phyloP scores from a whole-genome alignment of 1,140 invertebrate species.

The Eumeta japonica region DNA sequence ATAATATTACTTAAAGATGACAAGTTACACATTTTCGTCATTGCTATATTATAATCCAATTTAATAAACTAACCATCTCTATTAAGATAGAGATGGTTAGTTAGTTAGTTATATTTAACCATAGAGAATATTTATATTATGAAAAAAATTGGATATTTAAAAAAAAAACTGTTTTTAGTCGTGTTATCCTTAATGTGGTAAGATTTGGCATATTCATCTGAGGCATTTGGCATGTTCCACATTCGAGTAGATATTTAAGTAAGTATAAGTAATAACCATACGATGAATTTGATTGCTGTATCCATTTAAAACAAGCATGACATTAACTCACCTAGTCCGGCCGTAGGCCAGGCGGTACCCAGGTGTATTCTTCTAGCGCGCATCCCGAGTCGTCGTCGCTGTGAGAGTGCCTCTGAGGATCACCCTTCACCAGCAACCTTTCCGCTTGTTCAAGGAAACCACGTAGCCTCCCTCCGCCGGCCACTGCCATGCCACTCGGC shows the following conservation, averaged over 20 bases:
- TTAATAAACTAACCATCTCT: too few relatives aligned
- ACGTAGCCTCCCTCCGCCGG: constrained; percentile 46
- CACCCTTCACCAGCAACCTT: constrained; percentile 54
- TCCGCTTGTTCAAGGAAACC: constrained; percentile 53
- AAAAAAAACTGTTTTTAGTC: too few relatives aligned
- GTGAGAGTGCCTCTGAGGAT: constrained; percentile 86
- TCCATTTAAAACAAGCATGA: constrained; percentile 1
- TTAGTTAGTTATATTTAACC: too few relatives aligned
- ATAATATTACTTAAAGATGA: too few relatives aligned
- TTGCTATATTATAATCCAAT: too few relatives aligned
- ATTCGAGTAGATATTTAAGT: too few relatives aligned
- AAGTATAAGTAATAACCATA: background rate
- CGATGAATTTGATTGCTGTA: background rate
- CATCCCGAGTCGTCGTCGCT: constrained; percentile 97
- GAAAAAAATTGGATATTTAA: too few relatives aligned
- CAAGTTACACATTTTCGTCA: too few relatives aligned
- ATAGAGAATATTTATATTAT: too few relatives aligned
- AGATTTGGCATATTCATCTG: background rate
- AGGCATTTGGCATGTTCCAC: too few relatives aligned
- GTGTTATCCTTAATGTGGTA: too few relatives aligned
- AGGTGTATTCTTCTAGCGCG: constrained; percentile 95
- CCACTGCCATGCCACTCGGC: constrained; percentile 44
- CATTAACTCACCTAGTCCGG: constrained; percentile 83
- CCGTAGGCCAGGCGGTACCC: constrained; percentile 93
- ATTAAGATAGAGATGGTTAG: too few relatives aligned